Evolutionary conservation across 2,113 vertebrate species (phyloP).

Genomic region (Trachemys scripta): DNA sequence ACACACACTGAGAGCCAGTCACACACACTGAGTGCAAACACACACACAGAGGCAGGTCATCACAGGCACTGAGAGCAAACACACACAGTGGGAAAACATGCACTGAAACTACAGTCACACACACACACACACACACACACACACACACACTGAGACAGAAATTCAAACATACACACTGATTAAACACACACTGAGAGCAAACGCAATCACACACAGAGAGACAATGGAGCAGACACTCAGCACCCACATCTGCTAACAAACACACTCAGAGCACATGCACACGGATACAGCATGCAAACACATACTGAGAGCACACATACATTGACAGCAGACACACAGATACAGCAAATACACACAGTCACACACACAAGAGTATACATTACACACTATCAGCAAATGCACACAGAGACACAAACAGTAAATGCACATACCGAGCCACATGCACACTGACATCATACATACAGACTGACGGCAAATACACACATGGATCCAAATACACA

Average conservation of each 20-base stretch:
- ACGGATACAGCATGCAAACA: no score
- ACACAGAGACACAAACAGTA: neutral
- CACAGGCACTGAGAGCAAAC: neutral
- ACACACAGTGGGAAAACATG: no score
- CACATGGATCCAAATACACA: neutral
- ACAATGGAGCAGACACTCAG: neutral
- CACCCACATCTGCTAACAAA: no score
- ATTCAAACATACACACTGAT: no score
- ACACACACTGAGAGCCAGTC: neutral
- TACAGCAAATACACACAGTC: neutral
- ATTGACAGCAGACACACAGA: neutral
- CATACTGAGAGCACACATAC: no score
- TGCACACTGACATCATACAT: neutral
- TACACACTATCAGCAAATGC: neutral
- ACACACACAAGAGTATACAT: neutral
- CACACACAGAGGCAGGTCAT: no score
- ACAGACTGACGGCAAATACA: neutral
- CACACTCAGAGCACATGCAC: neutral
- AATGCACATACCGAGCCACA: neutral
- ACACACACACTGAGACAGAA: no score
- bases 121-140: no score
- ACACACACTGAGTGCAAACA: rapidly evolving
- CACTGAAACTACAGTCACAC: no score
- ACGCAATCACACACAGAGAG: neutral
- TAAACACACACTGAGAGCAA: no score